phyloP scores from a whole-genome alignment of 2,113 vertebrate species.

The Gadus chalcogrammus region DNA sequence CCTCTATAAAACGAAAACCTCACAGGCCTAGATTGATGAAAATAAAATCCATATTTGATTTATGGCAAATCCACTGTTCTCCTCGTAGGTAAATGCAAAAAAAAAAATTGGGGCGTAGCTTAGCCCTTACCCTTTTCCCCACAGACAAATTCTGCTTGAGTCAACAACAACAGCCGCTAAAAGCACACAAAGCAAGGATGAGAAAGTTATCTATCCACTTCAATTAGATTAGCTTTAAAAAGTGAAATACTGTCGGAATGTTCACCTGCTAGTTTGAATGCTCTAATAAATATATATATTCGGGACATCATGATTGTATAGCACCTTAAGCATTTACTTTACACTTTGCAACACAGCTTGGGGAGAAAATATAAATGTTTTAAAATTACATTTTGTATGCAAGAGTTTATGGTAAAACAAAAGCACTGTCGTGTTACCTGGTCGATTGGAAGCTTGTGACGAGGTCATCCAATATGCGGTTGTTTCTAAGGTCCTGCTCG shows the following conservation, averaged over 20 bases:
- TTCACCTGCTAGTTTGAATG: too few species aligned
- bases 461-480: constrained; percentile 86
- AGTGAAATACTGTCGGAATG: too few species aligned
- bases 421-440: constrained; percentile 70
- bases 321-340: too few species aligned
- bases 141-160: background rate
- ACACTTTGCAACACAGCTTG: too few species aligned
- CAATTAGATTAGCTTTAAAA: too few species aligned
- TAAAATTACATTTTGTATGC: too few species aligned
- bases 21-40: constrained; percentile 39
- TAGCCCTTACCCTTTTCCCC: background rate
- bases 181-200: background rate
- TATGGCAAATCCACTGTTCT: constrained; percentile 48
- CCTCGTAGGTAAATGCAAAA: constrained; percentile 17
- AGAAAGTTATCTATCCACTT: too few species aligned
- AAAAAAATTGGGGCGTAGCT: background rate
- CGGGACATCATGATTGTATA: too few species aligned
- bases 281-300: too few species aligned
- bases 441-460: constrained; percentile 80
- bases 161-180: background rate
- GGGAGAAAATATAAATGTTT: too few species aligned
- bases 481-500: constrained; percentile 88
- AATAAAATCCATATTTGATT: constrained; percentile 61
- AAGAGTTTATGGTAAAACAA: too few species aligned
- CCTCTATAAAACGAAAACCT: constrained; percentile 16